Evolutionary conservation across 2,113 vertebrate genomes (phyloP), one percentile per base, ranked within the genome.

Genomic region (Raja brachyura): DNA sequence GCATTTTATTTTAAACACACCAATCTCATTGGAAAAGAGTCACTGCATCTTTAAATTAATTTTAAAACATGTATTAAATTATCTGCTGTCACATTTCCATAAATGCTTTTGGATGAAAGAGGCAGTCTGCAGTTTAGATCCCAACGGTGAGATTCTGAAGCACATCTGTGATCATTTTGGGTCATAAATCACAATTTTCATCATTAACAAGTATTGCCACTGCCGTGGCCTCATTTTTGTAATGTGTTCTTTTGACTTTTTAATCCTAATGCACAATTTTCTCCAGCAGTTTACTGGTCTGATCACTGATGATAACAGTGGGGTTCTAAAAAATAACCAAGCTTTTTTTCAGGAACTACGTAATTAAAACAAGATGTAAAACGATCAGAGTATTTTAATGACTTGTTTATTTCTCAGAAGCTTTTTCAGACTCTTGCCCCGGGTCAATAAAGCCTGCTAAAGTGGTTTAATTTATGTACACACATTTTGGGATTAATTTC

Each of bases 151-250:
- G 68, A 92, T 92, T 92, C 68, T 54, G 68, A 73, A 92, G 48
- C 68, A 92, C 90, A 92, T 74, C 90, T 92, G 90, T 92, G 90
- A 92, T 92, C 68, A 92, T 92, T 92, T 92, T 92, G 68, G 39
- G 90, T 73, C 90, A 73, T 92, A 92, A 74, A 39, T 92, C 22
- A 28, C 68, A 28, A 73, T 92, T 54, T 92, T 33, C 48, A 39
- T 92, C 90, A 92, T 74, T 92, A 92, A 92, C 90, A 92, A 92
- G 90, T 92, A 74, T 73, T 28, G 39, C 68, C 59, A 25, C 66
- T 92, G 39, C 88, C 66, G 6, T 33, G 33, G 88, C 33, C 68
- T 92, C 90, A 74, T 92, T 92, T 88, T 92, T 28, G 66, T 73
- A 73, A 92, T 54, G 88, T 70, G 66, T 70, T 90, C 88, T 90